Evolutionary conservation across 2,888 invertebrate species (phyloP), one percentile per base, ranked within the genome.

Genomic region (Drosophila sordidula): DNA sequence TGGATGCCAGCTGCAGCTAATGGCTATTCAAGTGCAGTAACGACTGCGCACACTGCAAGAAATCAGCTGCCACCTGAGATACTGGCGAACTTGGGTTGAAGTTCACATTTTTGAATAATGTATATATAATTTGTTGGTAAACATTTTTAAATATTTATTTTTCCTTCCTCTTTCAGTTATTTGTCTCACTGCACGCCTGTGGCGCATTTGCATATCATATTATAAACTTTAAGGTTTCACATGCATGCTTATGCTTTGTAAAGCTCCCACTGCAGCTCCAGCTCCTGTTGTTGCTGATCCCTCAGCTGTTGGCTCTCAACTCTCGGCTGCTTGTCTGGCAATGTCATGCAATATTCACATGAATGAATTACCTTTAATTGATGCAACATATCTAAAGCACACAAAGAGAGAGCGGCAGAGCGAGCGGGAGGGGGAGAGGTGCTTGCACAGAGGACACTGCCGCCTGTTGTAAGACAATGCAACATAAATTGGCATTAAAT

Each of bases 341-440:
- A 39, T 78, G 71, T 68, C 75, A 80, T 85, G 64, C 56, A 86
- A 88, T 85, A 85, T 85, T 80, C 71, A 86, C 68, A 64, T 78
- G 83, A 82, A 76, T 83, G 89, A 86, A 85, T 85, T 86, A 83
- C 78, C 71, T 88, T 88, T 85, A 88, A 88, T 88, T 88, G 88
- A 83, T 88, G 87, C 89, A 78, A 61, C 73, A 78, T 59, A 75
- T 67, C 61, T 71, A 55, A 41, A 42, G 25, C 41, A 46, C 32
- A 41, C 8, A 55, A 32, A 66, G n/a, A 39, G 3, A 32, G 25
- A 51, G 25, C 14, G 44, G 6, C 6, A 26, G 6, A 6, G 3
- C 6, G 26, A 29, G 29, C 29, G 29, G 3, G 29, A 29, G 9
- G 3, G 29, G 29, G 0, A 29, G 29, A 29, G 29, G 0, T 29